These are phyloP conservation scores for Calliphora vomitoria DNA, from an alignment of 2,888 invertebrate genomes.

Conservation along the genomic window DNA sequence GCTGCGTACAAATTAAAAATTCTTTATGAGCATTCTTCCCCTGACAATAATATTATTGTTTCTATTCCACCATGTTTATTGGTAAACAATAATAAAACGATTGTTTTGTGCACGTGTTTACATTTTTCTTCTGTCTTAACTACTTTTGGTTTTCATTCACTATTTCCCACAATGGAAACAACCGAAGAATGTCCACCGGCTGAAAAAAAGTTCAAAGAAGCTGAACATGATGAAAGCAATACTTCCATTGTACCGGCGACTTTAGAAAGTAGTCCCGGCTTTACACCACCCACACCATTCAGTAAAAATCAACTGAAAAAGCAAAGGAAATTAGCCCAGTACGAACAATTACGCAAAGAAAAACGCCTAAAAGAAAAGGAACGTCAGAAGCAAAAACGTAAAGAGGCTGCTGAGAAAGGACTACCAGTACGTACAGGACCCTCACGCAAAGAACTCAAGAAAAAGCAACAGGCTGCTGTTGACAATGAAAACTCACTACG, in stretches of 20 bases:
- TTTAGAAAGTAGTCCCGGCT: constrained; percentile 73
- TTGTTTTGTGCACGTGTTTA: constrained; percentile 72
- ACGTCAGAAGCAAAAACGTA: constrained; percentile 89
- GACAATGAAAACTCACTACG: constrained; percentile 79
- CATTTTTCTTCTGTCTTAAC: constrained; percentile 64
- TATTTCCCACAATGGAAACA: constrained; percentile 50
- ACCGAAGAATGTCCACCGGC: constrained; percentile 31
- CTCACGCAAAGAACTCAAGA: constrained; percentile 91
- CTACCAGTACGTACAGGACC: constrained; percentile 88
- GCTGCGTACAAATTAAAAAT: no score
- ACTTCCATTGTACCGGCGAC: constrained; percentile 29
- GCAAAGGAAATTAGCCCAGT: constrained; percentile 89
- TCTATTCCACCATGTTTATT: constrained; percentile 8
- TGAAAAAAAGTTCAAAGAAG: constrained; percentile 61
- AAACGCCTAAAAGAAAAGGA: constrained; percentile 86
- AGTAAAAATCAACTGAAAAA: constrained; percentile 87
- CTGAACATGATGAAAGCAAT: neutral
- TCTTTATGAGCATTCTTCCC: neutral
- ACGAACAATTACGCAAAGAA: constrained; percentile 89
- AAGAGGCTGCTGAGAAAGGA: constrained; percentile 89
- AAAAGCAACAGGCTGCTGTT: constrained; percentile 78
- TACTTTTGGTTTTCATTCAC: constrained; percentile 47
- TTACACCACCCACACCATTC: constrained; percentile 76
- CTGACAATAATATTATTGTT: neutral
- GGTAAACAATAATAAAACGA: constrained; percentile 55